Evolutionary conservation across 2,888 invertebrate species (phyloP), one percentile per base, ranked within the genome.

Genomic region (Seira musarum): DNA sequence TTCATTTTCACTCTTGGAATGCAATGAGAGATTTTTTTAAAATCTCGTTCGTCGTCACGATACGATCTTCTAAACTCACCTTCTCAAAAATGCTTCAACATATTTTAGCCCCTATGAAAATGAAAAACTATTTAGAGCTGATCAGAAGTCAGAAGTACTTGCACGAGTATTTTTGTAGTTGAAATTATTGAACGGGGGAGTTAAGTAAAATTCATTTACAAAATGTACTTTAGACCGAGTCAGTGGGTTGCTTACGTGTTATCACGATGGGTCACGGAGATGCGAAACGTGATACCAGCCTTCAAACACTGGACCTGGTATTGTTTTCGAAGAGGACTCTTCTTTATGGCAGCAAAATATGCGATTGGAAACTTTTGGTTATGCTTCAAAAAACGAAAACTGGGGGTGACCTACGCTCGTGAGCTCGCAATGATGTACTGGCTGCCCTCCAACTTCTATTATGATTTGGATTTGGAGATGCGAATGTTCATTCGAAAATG

Each of bases 401-500:
- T 79, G 1, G 73, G 79, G 5, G 72, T 79, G 1, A 79, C 61
- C 10, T 79, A n/a, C 15, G 61, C 66, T 40, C 0, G 79, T 17
- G 79, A 79, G 15, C 35, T 79, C 0, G 73, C 60, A 10, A 17
- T 79, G n/a, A 64, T 73, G 79, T 17, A 57, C 19, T 79, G 79
- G 79, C 66, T 72, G 1, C 61, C 71, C 13, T 57, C 65, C 19
- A 60, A 60, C 13, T 64, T 72, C 30, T 25, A 67, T 25, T 72
- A 57, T 40, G 73, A 73, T n/a, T 67, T 64, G 65, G 49, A 73
- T n/a, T 13, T 49, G 1, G 60, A 57, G 13, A 79, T 68, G 79
- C 61, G 69, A 49, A 30, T 79, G 0, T 79, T 79, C 21, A 46
- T 79, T 19, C 49, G 79, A 6, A 63, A 79, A 49, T 79, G 79